Conservation (phyloP, 1,140 invertebrate species). For the Xylocopa sonorina region DNA sequence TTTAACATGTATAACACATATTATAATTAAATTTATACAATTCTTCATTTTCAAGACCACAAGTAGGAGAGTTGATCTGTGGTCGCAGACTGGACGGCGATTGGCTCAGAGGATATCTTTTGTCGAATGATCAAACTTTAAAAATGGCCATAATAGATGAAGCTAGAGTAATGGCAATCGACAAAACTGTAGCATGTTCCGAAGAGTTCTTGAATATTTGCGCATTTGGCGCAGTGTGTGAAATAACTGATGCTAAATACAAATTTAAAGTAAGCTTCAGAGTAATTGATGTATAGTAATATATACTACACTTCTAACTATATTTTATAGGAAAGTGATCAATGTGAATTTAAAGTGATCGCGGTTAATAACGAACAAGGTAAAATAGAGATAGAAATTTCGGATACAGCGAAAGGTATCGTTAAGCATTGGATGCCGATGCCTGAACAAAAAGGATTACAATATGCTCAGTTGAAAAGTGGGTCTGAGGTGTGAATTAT, state of each 20-base stretch:
- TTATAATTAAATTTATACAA: constrained; percentile 27
- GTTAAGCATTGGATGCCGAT: constrained; percentile 65
- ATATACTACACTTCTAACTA: background rate
- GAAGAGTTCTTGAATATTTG: constrained; percentile 46
- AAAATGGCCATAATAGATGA: constrained; percentile 70
- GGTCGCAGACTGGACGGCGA: constrained; percentile 48
- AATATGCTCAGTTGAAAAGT: constrained; percentile 57
- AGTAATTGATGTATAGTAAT: background rate
- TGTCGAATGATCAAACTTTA: constrained; percentile 39
- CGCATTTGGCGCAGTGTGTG: constrained; percentile 56
- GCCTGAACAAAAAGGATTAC: constrained; percentile 64
- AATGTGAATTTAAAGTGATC: constrained; percentile 15
- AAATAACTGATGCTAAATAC: constrained; percentile 34
- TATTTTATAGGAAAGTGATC: constrained; percentile 6
- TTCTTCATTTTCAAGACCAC: constrained; percentile 58
- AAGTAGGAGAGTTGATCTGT: constrained; percentile 67
- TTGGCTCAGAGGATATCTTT: constrained; percentile 73
- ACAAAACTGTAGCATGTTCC: constrained; percentile 45
- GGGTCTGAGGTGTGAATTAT: constrained; percentile 59
- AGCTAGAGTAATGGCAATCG: constrained; percentile 49
- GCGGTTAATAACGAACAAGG: constrained; percentile 4
- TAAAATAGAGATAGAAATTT: constrained; percentile 41
- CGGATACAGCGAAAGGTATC: constrained; percentile 16
- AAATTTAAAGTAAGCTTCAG: constrained; percentile 34
- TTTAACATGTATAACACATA: background rate